Conservation (phyloP, 2,113 vertebrate species). For the Menidia beryllina region DNA sequence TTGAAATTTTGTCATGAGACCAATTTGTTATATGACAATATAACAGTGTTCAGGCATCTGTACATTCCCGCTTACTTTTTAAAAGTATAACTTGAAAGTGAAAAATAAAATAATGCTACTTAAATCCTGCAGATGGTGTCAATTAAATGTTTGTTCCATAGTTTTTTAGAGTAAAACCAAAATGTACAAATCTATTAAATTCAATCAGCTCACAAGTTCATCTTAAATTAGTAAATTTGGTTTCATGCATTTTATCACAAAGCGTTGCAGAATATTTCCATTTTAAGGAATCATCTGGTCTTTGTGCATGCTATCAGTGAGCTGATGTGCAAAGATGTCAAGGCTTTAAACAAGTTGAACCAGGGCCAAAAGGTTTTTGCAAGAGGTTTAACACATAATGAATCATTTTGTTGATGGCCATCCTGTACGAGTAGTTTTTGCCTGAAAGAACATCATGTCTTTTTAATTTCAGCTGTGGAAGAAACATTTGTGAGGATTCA, state of each 20-base stretch:
- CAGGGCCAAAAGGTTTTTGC: conserved; percentile 5
- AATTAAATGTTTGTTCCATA: too few relatives aligned
- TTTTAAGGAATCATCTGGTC: conserved; percentile 26
- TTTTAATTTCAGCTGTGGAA: background rate
- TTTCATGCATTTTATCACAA: background rate
- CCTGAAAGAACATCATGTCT: background rate
- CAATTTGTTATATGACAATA: too few relatives aligned
- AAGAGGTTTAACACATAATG: conserved; percentile 16
- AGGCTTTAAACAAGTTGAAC: conserved; percentile 23
- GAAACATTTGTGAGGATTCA: conserved; percentile 4
- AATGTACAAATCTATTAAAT: background rate
- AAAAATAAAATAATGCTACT: too few relatives aligned
- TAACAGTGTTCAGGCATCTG: too few relatives aligned
- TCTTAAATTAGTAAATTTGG: background rate
- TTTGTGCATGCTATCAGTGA: conserved; percentile 26
- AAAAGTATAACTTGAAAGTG: too few relatives aligned
- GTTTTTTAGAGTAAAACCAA: too few relatives aligned
- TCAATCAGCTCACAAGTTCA: background rate
- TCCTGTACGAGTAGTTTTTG: conserved; percentile 13
- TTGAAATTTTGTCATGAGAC: too few relatives aligned
- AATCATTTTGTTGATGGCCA: conserved; percentile 13
- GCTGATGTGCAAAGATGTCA: conserved; percentile 22
- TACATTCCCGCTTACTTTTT: too few relatives aligned
- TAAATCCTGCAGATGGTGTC: too few relatives aligned
- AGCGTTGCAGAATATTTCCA: conserved; percentile 12